Base-by-base conservation (phyloP, 2,113 vertebrate species). In the Chloebia gouldiae region DNA sequence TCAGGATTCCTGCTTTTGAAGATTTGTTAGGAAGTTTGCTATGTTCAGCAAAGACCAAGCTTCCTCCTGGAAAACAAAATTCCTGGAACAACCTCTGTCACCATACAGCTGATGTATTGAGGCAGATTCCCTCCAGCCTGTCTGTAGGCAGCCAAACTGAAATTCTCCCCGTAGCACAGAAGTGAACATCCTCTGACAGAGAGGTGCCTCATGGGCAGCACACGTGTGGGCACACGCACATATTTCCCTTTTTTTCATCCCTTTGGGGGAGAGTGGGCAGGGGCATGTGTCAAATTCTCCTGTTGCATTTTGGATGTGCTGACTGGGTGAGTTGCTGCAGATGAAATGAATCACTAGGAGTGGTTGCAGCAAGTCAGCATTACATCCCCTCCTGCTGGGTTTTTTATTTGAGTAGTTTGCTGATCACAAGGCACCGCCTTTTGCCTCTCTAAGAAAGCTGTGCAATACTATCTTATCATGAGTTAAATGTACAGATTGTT, bases 321-420 rank as follows among this genome's bases (percentile, higher is more conserved):
- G 75, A 69, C 83, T 65, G 64, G 44, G 39, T 84, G 61, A 81
- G 57, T 35, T 88, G 75, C 78, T 70, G 57, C 53, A 88, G 71
- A 56, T 68, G 53, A 86, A 78, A 78, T 94, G 94, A 95, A 75
- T 96, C 94, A 86, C 47, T n/a, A 90, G 95, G 90, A 95, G 84
- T 73, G 90, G 82, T 39, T 93, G 89, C 63, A 93, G 68, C 80
- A 53, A 91, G 64, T 77, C 59, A 47, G 82, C 65, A 15, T 84
- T 78, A 39, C 85, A 75, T 64, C 68, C 51, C 24, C 64, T 94
- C 76, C 85, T 75, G 59, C 76, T 78, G 76, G 42, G 79, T 45
- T 90, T 60, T 93, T 93, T 86, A 71, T 95, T 93, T 93, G 76
- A 72, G 65, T 21, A 14, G 40, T 37, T 92, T 64, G 76, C 68